Conservation (phyloP, 2,888 invertebrate genomes). For the Nineta flava region DNA sequence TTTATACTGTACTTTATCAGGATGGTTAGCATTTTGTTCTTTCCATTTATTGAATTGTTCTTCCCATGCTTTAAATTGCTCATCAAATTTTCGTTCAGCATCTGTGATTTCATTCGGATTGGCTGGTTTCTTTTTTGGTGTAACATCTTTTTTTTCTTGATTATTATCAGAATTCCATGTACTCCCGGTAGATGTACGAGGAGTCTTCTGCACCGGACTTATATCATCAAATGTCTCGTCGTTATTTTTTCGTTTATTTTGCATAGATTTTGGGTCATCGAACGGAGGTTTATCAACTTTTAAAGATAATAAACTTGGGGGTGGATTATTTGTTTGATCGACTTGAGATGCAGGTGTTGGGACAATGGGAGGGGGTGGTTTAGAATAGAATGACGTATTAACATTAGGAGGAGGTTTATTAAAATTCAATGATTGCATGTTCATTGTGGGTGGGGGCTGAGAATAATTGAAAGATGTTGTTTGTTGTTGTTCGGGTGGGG, state of each 20-base stretch:
- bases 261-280: constrained; percentile 1
- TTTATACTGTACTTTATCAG: constrained; percentile 70
- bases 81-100: constrained; percentile 74
- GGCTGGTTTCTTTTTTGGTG: background rate
- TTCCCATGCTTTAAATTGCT: constrained; percentile 83
- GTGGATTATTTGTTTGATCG: background rate
- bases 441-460: constrained; percentile 20
- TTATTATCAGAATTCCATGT: constrained; percentile 2
- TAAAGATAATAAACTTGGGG: constrained; percentile 9
- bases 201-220: background rate
- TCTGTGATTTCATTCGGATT: constrained; percentile 25
- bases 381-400: constrained; percentile 15
- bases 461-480: constrained; percentile 12
- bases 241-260: constrained; percentile 14
- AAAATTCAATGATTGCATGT: constrained; percentile 21
- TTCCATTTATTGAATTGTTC: constrained; percentile 85
- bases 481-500: constrained; percentile 13
- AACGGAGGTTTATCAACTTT: constrained; percentile 10
- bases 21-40: constrained; percentile 78
- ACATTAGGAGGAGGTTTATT: constrained; percentile 12
- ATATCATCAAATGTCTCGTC: constrained; percentile 2
- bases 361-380: constrained; percentile 29
- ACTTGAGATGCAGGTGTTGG: constrained; percentile 14
- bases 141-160: constrained; percentile 17
- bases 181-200: background rate